A percentile compares a stretch with the other conserved stretches of the same genome.
These are phyloP conservation scores for Silurus glanis DNA, from an alignment of 2,113 vertebrate species.

Conservation along the genomic window DNA sequence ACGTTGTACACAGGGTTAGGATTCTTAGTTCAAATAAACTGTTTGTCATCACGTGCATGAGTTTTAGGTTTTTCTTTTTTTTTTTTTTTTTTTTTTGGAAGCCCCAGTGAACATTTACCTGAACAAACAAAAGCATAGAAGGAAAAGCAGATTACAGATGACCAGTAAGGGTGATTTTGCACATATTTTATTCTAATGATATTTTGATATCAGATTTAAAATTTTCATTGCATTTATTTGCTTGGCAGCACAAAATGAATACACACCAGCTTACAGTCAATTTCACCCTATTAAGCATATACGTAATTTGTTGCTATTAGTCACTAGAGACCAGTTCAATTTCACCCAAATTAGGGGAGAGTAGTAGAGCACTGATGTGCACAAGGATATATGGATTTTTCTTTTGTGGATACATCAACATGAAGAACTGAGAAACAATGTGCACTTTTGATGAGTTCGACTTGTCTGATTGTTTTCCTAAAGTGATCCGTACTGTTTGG, in stretches of 20 bases:
- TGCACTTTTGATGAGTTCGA: background rate
- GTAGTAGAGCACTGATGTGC: background rate
- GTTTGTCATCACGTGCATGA: background rate
- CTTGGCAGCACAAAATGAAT: background rate
- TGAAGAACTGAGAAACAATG: background rate
- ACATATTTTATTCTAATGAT: background rate
- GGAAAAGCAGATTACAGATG: background rate
- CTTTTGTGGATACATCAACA: background rate
- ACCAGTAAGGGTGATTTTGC: background rate
- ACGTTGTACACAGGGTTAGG: background rate
- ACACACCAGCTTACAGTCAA: background rate
- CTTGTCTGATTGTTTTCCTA: background rate
- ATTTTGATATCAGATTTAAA: background rate
- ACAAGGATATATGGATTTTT: background rate
- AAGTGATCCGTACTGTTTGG: background rate
- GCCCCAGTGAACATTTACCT: background rate
- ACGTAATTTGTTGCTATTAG: background rate
- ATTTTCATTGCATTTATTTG: background rate
- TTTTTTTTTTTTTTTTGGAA: background rate
- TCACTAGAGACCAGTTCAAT: background rate
- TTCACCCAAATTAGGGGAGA: background rate
- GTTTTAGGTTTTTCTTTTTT: background rate
- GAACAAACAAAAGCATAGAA: background rate
- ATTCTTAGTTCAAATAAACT: background rate
- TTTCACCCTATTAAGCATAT: background rate